Base-by-base conservation (phyloP, 37 sponge, comb jelly and placozoan species). In the Spongilla lacustris region DNA sequence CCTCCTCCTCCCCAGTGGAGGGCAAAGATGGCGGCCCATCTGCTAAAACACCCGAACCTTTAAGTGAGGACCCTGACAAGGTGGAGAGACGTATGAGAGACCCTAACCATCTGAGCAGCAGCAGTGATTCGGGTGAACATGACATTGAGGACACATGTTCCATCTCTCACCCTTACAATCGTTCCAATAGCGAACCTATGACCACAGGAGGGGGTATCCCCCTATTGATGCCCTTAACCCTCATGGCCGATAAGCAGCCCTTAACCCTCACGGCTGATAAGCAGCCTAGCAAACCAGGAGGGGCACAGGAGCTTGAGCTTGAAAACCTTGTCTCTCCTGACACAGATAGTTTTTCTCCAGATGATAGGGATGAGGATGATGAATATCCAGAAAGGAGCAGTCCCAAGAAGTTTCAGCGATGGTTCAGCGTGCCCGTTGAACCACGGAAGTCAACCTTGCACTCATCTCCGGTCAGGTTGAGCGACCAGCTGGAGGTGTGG, bases 401-500 rank as follows among this genome's bases (percentile, higher is more conserved):
- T 58, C 58, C 58, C 12, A 58, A 58, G 21, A 58, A 58, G 11
- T 6, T 58, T 1, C 58, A 17, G 19, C 58, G 58, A 10, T 58
- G 58, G 58, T 58, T 58, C 58, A 58, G 21, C 21, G 58, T 58
- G 58, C 58, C 58, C 58, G 58, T 58, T 58, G 58, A 58, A 14
- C 58, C 58, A 58, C 4, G 19, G 58, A 58, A 58, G 19, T 17
- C 58, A 1, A 14, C 19, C 21, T 14, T 1, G 14, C 58, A 8
- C 58, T 14, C 19, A 14, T 6, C 58, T 14, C 58, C 58, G 14
- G 58, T 58, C 58, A 10, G 19, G 58, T 58, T 58, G 21, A 58
- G 19, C 21, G 58, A 58, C 58, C 19, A 58, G 58, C 58, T 58
- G 12, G 58, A 58, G 19, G 58, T 58, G 19, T 92, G 92, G 92